Base-by-base conservation (phyloP, 2,113 vertebrate genomes). In the Cebus imitator region DNA sequence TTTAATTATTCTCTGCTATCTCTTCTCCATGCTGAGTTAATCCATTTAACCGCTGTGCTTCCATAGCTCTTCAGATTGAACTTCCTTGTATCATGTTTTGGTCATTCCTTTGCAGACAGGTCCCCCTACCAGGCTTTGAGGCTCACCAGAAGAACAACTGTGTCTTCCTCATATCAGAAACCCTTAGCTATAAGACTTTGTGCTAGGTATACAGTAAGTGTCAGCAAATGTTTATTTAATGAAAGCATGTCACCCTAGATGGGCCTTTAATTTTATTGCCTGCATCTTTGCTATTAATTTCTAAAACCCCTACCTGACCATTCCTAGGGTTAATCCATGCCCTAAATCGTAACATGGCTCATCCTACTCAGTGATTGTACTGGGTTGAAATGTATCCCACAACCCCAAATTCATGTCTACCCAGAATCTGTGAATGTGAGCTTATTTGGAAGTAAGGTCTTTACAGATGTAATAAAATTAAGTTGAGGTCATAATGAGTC, bases 371-470 rank as follows among this genome's bases (percentile, higher is more conserved):
- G 17, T 7, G 17, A 72, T 70, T 40, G 1, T 40, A 17, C 25
- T 21, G 0, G 7, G 37, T 32, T 48, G 6, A 37, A 8, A 6
- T 27, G 35, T 48, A 8, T 6, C 8, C 18, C 18, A n/a, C 20
- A 20, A 3, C 25, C 27, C 18, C 3, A 8, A 58, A 50, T 83
- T 37, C 58, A 35, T 37, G 1, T 55, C 68, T 11, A 8, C 30
- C 18, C 2, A 13, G 14, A 40, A 43, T 8, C 12, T 57, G 1
- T 55, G 66, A 68, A 50, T 35, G 57, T 32, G 25, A 82, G 6
- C 25, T 90, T 82, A 68, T 58, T 73, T 82, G 40, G 43, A 94
- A 94, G 66, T 3, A 48, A 20, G 35, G 11, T 48, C 55, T 95
- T 72, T 85, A 13, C 32, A 89, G 45, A 79, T 79, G 16, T 5